Base-by-base conservation (phyloP, 2,888 invertebrate species). In the Latrodectus elegans region DNA sequence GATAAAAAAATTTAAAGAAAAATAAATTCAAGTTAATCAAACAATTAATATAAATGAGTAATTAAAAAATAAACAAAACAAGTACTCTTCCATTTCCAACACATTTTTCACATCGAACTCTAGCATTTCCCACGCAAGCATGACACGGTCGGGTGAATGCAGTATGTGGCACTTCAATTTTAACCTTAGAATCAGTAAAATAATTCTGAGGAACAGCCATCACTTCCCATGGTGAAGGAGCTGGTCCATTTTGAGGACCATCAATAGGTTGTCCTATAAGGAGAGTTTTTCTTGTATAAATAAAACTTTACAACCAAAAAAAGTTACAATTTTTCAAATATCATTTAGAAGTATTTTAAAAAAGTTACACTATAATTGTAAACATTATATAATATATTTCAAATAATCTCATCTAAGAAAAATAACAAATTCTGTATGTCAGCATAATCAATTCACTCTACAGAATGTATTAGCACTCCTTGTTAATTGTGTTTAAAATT, bases 141-240 rank as follows among this genome's bases (percentile, higher is more conserved):
- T 86, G 86, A n/a, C 89, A 89, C 6, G 89, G 76, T 38, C 90
- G 91, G 8, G 92, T 90, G 49, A 90, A 90, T 8, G 91, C 91
- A 53, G 92, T 92, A 83, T 92, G 92, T 0, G 92, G 92, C 4
- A 92, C 92, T 89, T 92, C 91, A 51, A 91, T 82, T 83, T 90
- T 90, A 53, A 91, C 90, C 38, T 84, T 89, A 26, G 91, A 90
- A 74, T 91, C 90, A 10, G 90, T 80, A 84, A 92, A 92, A 84
- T 90, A 84, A 49, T 89, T 68, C 76, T 91, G 90, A 1, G 91
- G 90, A 17, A 87, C 12, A 72, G 91, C 91, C 1, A 88, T 80
- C 4, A 92, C 91, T n/a, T 89, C 89, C 92, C 92, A 92, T 0
- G 92, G 91, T 4, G 82, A 73, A 22, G 90, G 90, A 15, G 90